Base-by-base conservation (phyloP, 2,113 vertebrate species). In the Tragelaphus scriptus region DNA sequence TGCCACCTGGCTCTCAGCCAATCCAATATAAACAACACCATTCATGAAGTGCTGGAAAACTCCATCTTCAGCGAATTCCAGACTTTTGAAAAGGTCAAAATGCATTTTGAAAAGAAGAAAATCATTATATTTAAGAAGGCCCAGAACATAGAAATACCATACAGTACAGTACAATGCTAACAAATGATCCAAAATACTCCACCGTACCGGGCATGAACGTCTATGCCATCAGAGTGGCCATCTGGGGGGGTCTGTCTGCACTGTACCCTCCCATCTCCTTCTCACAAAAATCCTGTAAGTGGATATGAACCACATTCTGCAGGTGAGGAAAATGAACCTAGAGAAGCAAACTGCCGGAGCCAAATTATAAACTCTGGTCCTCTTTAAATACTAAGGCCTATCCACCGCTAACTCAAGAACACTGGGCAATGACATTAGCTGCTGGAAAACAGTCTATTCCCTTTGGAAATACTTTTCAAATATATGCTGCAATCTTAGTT, bases 71-170 rank as follows among this genome's bases (percentile, higher is more conserved):
- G 93, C 65, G 40, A 97, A 98, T 98, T 68, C 63, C 95, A 97
- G 65, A 91, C 97, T 98, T 97, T 94, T 90, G 80, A 95, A 93
- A 97, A 98, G 95, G 71, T 96, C 96, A 98, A 95, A 85, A 98
- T 96, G 97, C 91, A 98, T 80, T 16, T 61, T 95, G 80, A 97
- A 97, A 98, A 97, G 61, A 85, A 85, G 77, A 88, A 98, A 97
- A 98, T 77, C 55, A 51, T 77, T 96, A 96, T 7, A 85, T 53
- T 96, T 96, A 81, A 88, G 86, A 95, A 96, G 71, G 19, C 23
- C 86, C 16, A 93, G 53, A 91, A 75, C 47, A 94, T 0, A 89
- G 77, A 94, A 88, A 65, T 92, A 94, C 32, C 44, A 59, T 49
- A 91, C 36, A 95, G 30, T 68, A 79, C 0, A 21, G 56, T 44